These are phyloP conservation scores for Drosophila lacteicornis DNA, from an alignment of 1,140 invertebrate genomes.

Conservation along the genomic window DNA sequence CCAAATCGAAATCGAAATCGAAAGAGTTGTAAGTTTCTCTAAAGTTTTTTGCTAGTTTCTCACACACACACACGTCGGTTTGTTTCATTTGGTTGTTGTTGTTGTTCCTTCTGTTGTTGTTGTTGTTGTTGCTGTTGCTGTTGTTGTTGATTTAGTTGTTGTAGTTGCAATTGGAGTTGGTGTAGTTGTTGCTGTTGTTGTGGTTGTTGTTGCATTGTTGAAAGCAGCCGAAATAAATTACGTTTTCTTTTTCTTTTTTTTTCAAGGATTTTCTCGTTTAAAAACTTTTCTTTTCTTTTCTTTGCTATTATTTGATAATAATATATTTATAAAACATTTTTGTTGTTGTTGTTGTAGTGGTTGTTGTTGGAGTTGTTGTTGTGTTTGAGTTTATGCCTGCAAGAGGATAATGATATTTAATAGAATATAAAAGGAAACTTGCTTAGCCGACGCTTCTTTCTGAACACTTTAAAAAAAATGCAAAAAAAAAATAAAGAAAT, in stretches of 20 bases:
- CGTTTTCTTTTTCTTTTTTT: slow-evolving; percentile 30
- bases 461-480: slow-evolving; percentile 33
- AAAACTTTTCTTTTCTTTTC: slow-evolving; percentile 32
- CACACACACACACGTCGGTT: slow-evolving; percentile 21
- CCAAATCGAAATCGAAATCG: slow-evolving; percentile 15
- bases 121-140: slow-evolving; percentile 41
- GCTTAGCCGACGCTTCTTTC: slow-evolving; percentile 22
- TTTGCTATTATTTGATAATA: slow-evolving; percentile 43
- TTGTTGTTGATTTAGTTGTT: slow-evolving; percentile 28
- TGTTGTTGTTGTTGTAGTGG: slow-evolving; percentile 35
- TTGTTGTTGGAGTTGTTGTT: slow-evolving; percentile 42
- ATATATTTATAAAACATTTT: slow-evolving; percentile 77
- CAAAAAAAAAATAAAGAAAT: slow-evolving; percentile 23
- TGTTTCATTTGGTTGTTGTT: slow-evolving; percentile 40
- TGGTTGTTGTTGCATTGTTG: slow-evolving; percentile 63
- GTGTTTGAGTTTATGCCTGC: slow-evolving; percentile 74
- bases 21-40: slow-evolving; percentile 52
- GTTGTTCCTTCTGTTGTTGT: slow-evolving; percentile 29
- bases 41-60: slow-evolving; percentile 27
- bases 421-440: slow-evolving; percentile 25
- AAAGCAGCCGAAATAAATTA: slow-evolving; percentile 37
- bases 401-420: slow-evolving; percentile 31
- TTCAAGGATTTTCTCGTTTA: slow-evolving; percentile 18
- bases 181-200: slow-evolving; percentile 33
- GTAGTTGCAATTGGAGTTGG: slow-evolving; percentile 22